phyloP scores from a whole-genome alignment of 2,113 vertebrate species.

The Protobothrops flavoviridis region DNA sequence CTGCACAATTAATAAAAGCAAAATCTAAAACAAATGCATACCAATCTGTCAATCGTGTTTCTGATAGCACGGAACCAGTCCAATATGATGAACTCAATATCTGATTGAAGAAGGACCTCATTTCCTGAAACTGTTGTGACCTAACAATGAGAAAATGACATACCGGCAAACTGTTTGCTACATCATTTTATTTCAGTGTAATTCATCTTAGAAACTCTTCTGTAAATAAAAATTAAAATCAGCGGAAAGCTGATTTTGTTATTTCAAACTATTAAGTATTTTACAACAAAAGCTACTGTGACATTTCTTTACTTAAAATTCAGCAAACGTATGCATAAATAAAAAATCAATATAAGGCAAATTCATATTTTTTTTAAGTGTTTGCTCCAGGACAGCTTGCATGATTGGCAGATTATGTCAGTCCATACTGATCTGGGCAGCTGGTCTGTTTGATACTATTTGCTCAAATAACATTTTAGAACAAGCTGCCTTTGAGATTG shows the following conservation, averaged over 20 bases:
- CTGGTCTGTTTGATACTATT: background rate
- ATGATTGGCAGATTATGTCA: background rate
- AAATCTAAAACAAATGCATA: conserved; percentile 74
- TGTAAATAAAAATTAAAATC: conserved; percentile 25
- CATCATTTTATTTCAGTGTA: background rate
- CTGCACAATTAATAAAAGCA: conserved; percentile 74
- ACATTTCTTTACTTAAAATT: conserved; percentile 45
- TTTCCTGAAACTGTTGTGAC: conserved; percentile 83
- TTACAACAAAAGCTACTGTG: conserved; percentile 57
- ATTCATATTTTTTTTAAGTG: background rate
- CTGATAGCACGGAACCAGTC: conserved; percentile 87
- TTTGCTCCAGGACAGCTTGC: background rate
- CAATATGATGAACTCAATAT: conserved; percentile 79
- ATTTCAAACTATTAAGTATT: conserved; percentile 41
- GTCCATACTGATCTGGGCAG: background rate
- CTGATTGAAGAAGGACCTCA: conserved; percentile 85
- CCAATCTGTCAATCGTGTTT: conserved; percentile 84
- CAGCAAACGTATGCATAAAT: background rate
- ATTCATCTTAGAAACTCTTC: background rate
- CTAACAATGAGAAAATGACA: conserved; percentile 61
- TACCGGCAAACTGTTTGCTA: conserved; percentile 51
- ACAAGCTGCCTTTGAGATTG: background rate
- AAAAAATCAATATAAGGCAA: background rate
- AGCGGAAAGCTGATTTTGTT: background rate
- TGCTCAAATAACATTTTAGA: background rate